phyloP scores from a whole-genome alignment of 2,888 invertebrate genomes.

The Cabera pusaria region DNA sequence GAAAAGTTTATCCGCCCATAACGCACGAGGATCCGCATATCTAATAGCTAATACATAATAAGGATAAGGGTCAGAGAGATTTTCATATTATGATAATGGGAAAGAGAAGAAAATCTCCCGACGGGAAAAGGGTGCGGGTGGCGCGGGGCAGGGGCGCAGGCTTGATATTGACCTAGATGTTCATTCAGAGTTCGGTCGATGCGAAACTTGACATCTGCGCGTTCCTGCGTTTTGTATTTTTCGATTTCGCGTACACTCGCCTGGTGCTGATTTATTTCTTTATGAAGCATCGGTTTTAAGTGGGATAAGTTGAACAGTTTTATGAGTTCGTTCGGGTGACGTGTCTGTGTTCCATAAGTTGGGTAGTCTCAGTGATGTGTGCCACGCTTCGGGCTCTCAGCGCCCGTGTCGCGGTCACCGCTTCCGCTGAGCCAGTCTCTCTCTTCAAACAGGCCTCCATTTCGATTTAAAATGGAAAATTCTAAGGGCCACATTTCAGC shows the following conservation, averaged over 20 bases:
- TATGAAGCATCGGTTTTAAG: constrained; percentile 24
- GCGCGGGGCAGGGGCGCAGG: constrained; percentile 57
- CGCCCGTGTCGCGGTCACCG: constrained; percentile 44
- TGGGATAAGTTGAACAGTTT: constrained; percentile 8
- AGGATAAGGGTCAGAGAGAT: constrained; percentile 45
- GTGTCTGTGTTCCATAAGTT: constrained; percentile 7
- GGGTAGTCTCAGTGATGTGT: constrained; percentile 51
- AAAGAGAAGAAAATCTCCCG: constrained; percentile 60
- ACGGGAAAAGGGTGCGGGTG: constrained; percentile 51
- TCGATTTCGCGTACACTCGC: constrained; percentile 63
- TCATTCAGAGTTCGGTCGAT: constrained; percentile 83
- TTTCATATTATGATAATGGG: constrained; percentile 60
- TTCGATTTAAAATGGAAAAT: constrained; percentile 46
- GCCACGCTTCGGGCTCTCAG: constrained; percentile 44
- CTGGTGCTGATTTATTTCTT: constrained; percentile 51
- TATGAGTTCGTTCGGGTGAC: constrained; percentile 1
- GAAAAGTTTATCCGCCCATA: constrained; percentile 14
- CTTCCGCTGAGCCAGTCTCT: constrained; percentile 39
- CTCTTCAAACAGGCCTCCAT: constrained; percentile 47
- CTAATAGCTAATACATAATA: constrained; percentile 25
- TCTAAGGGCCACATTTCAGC: constrained; percentile 52
- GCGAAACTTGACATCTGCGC: constrained; percentile 83
- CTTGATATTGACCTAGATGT: constrained; percentile 83
- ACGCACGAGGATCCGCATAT: constrained; percentile 12
- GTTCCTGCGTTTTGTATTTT: constrained; percentile 77